Base-by-base conservation (phyloP, 2,797 vertebrate species). In the Saguinus oedipus region DNA sequence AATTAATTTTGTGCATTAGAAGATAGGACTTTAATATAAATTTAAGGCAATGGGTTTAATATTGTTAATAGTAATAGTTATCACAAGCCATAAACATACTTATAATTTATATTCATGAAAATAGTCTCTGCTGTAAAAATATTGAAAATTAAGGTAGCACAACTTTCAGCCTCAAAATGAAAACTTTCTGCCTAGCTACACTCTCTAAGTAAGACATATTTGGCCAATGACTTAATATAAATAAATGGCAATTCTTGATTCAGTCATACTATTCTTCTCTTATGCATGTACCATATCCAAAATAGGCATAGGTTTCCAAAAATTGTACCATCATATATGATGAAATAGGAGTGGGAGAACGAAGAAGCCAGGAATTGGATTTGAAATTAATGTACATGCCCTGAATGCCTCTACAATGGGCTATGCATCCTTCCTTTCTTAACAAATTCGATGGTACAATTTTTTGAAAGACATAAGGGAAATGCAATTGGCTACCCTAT, bases 1-100 rank as follows among this genome's bases (percentile, higher is more conserved):
- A 94, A 97, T 93, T 97, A 90, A 97, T 95, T 94, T 81, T 86
- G 80, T 72, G 12, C 79, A 59, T 95, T 88, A 93, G 46, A 79
- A 84, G 70, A 48, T 53, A 94, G 79, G n/a, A 27, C 14, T 86
- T 76, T 87, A n/a, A 44, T 33, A 80, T 75, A 80, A 82, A 89
- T 55, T 74, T 75, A 82, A 94, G 92, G 74, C 42, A 30, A 42
- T 50, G 68, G n/a, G 84, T 64, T 89, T 95, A 80, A 64, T 50
- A n/a, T 86, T 64, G 57, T 76, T 84, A 84, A 80, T 36, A 87
- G 44, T 70, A 91, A 85, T 39, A 82, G 64, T 95, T 68, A 89
- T 53, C 68, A 70, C 14, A 42, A 61, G 22, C 42, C 27, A 5
- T 74, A 26, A 70, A 27, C 13, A 10, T 61, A 81, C 50, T 74